Conservation (phyloP, 2,888 invertebrate genomes). For the Cephus spinipes region DNA sequence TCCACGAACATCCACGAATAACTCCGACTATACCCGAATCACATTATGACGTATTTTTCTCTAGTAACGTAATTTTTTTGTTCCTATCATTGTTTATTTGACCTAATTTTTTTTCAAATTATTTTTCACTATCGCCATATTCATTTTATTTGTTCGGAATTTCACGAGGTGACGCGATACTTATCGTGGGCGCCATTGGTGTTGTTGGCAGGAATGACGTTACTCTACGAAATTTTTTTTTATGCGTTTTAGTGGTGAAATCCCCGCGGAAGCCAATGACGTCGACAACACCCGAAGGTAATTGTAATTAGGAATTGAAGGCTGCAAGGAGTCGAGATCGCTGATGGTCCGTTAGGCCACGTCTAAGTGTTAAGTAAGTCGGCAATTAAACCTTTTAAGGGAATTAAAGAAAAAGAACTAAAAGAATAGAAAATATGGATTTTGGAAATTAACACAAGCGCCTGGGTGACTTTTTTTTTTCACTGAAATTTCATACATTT, state of each 20-base stretch:
- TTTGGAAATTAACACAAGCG: background rate
- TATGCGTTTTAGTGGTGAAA: conserved; percentile 69
- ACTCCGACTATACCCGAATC: too few species aligned
- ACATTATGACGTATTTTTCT: too few species aligned
- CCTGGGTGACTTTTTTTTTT: background rate
- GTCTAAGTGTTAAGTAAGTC: conserved; percentile 67
- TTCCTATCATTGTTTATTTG: background rate
- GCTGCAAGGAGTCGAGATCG: conserved; percentile 64
- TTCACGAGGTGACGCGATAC: background rate
- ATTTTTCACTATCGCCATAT: background rate
- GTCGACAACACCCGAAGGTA: conserved; percentile 68
- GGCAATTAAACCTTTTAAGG: conserved; percentile 59
- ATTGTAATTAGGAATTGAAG: conserved; percentile 68
- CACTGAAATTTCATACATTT: background rate
- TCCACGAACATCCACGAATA: too few species aligned
- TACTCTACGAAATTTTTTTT: conserved; percentile 41
- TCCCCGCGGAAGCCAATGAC: conserved; percentile 68
- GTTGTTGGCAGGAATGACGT: background rate
- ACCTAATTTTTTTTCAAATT: background rate
- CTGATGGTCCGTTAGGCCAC: conserved; percentile 66
- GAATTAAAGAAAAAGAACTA: conserved; percentile 7
- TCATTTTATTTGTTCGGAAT: background rate
- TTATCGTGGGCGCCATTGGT: background rate
- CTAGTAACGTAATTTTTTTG: too few species aligned
- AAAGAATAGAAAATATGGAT: background rate